Evolutionary conservation across 2,797 vertebrate genomes (phyloP), one percentile per base, ranked within the genome.

Genomic region (Enoplosus armatus): DNA sequence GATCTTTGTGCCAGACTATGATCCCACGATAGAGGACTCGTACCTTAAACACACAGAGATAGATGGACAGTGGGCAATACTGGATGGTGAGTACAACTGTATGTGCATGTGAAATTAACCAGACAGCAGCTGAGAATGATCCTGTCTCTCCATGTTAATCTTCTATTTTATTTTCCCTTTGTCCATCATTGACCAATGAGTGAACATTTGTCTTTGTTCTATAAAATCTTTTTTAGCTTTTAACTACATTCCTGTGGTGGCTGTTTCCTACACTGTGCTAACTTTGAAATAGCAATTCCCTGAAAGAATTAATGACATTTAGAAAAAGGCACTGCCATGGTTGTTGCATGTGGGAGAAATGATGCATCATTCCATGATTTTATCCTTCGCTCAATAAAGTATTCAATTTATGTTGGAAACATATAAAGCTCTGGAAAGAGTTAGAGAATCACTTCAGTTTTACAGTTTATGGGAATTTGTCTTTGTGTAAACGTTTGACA

Each of bases 21-120:
- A 99, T 90, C 98, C 98, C 70, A 99, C 98, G 51, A 99, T 99
- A n/a, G 98, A 99, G 92, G 98, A 99, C 91, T 99, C 98, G 14
- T 99, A 99, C 87, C 95, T 99, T 64, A 99, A 99, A 83, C 98
- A 99, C 92, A 99, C 98, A 0, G 98, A 99, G 95, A 99, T 99
- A 60, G 98, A 99, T 9, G 98, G 97, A 74, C 97, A 99, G 3
- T 99, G 98, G 98, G 98, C 98, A 60, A 99, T 99, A 86, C 93
- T 99, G 80, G 98, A 99, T 33, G 98, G 98, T 99, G 92, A 96
- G 87, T 84, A 29, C 9, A 35, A n/a, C 33, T 12, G 12, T 31
- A 8, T 47, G 10, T 56, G 29, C 26, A 9, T 69, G 47, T 75
- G 9, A 26, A 71, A 31, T 63, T 14, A 59, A 53, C 4, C 27